A percentile compares a stretch with the other conserved stretches of the same genome.
Conservation (phyloP, 1,140 invertebrate species). For the Heliconius melpomene region DNA sequence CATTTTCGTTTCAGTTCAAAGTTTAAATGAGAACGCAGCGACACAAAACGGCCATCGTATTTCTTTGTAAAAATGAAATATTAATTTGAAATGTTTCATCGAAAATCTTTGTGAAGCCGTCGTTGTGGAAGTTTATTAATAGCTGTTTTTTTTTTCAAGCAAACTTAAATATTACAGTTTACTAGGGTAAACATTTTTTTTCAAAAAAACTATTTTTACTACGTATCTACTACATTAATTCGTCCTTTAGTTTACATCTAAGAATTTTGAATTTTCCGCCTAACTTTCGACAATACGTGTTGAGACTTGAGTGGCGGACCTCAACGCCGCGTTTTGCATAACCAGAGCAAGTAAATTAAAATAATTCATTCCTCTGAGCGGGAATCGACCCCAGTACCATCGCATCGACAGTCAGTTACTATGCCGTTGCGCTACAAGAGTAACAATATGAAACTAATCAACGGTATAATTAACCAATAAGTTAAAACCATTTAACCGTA, state of each 20-base stretch:
- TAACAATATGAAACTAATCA: not conserved
- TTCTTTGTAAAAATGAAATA: slow-evolving; percentile 4
- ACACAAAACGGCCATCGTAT: not conserved
- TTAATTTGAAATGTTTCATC: slow-evolving; percentile 6
- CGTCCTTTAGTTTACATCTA: no score
- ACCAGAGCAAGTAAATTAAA: no score
- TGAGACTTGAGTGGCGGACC: not conserved
- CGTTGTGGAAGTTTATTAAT: not conserved
- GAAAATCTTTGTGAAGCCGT: not conserved
- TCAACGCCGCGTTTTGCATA: not conserved
- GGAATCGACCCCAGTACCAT: not conserved
- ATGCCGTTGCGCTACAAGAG: not conserved
- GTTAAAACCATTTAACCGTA: no score
- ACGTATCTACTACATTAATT: no score
- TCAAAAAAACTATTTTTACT: not conserved
- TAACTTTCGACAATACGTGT: not conserved
- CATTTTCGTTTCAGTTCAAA: not conserved
- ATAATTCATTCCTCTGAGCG: not conserved
- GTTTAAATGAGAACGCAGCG: not conserved
- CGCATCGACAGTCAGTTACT: not conserved
- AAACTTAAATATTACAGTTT: no score
- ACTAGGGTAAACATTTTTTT: not conserved
- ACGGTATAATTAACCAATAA: no score
- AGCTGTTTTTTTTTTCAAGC: not conserved
- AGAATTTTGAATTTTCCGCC: no score